These are phyloP conservation scores for Hymenochirus boettgeri DNA, from an alignment of 2,113 vertebrate genomes.

Conservation along the genomic window DNA sequence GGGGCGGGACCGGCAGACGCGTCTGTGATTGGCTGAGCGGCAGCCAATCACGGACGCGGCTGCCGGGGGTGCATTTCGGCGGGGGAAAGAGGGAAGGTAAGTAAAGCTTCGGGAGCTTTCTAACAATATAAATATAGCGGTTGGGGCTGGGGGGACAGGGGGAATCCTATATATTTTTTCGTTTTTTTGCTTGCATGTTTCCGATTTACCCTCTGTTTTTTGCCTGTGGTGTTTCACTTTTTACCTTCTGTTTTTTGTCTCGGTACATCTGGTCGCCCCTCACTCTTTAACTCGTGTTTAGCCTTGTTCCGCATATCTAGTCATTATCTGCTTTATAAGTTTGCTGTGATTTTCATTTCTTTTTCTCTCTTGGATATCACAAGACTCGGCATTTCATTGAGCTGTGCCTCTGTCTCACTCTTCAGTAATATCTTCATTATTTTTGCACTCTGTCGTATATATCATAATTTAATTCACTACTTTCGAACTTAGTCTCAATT, in stretches of 20 bases:
- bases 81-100: too few relatives aligned
- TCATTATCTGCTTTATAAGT: constrained; percentile 60
- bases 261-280: constrained; percentile 59
- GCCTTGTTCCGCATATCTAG: constrained; percentile 63
- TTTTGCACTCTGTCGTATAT: constrained; percentile 4
- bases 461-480: neutral
- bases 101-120: too few relatives aligned
- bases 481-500: constrained; percentile 21
- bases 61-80: too few relatives aligned
- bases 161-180: too few relatives aligned
- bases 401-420: constrained; percentile 9
- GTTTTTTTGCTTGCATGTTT: too few relatives aligned
- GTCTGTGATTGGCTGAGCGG: too few relatives aligned
- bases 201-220: constrained; percentile 76
- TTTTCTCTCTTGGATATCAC: constrained; percentile 2
- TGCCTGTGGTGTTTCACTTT: constrained; percentile 70
- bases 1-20: too few relatives aligned
- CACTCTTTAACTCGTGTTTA: constrained; percentile 58
- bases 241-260: constrained; percentile 76
- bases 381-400: neutral
- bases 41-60: too few relatives aligned
- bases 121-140: too few relatives aligned
- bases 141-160: too few relatives aligned
- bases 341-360: constrained; percentile 55
- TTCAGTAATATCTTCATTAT: neutral